These are phyloP conservation scores for Patella caerulea DNA, from an alignment of 2,888 invertebrate genomes.

Conservation along the genomic window DNA sequence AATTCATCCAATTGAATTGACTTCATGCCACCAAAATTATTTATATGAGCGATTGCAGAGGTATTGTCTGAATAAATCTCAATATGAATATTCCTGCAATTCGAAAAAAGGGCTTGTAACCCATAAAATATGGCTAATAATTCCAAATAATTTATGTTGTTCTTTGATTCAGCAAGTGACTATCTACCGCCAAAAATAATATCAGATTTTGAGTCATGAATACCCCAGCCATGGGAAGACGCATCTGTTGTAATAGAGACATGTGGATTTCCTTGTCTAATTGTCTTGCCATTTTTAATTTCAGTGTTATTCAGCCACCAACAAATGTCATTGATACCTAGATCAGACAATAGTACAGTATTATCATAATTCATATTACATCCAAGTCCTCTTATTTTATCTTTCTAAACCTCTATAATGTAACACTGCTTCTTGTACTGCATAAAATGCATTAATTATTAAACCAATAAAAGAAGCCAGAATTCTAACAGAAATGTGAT, in stretches of 20 bases:
- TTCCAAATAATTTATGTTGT: neutral
- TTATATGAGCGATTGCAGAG: neutral
- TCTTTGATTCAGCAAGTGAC: neutral
- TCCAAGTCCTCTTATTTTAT: neutral
- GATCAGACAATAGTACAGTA: too few species aligned
- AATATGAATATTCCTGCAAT: neutral
- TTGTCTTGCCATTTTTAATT: neutral
- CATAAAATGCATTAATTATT: slow-evolving; percentile 16
- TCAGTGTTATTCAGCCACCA: neutral
- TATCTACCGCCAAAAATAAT: neutral
- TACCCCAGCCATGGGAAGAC: neutral
- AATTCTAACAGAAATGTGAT: neutral
- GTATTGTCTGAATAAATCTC: neutral
- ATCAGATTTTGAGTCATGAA: neutral
- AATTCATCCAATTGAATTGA: neutral
- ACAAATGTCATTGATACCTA: neutral
- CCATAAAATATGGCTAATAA: neutral
- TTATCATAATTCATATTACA: neutral
- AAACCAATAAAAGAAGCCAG: slow-evolving; percentile 21
- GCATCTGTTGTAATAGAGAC: neutral
- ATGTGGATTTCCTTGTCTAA: neutral
- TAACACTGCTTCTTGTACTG: slow-evolving; percentile 12
- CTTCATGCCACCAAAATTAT: neutral
- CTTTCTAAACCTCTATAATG: neutral
- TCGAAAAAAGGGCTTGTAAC: neutral